Evolutionary conservation across 2,797 vertebrate species (phyloP), one percentile per base, ranked within the genome.

Genomic region (Diplodus sargus): DNA sequence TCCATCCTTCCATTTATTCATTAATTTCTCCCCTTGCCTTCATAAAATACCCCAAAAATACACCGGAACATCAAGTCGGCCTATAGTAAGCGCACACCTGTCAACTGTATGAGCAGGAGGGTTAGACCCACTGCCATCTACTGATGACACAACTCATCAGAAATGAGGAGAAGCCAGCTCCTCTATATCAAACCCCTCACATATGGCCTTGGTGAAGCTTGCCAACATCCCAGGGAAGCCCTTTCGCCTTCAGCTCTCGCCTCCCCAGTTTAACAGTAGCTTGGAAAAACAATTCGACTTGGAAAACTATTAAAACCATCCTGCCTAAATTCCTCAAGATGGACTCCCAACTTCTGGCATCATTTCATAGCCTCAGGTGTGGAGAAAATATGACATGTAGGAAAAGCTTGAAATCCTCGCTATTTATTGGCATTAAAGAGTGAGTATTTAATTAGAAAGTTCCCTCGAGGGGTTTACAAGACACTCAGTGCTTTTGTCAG

Each of bases 271-370:
- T 91, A 91, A 92, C 93, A 85, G 91, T 92, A 93, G 93, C 93
- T 91, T 89, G 92, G 93, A 94, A 94, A 94, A 92, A 92, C 90
- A 92, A 91, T 90, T 93, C 89, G 78, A 87, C 89, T 85, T 88
- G 90, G 92, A 93, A 94, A 95, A 93, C 93, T 86, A 92, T 94
- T 93, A 94, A 93, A 94, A 87, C 87, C 89, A 90, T 91, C 89
- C 84, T 79, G 81, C 89, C 76, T 82, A 87, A 90, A 94, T 94
- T 93, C 93, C 90, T 87, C 87, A 90, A n/a, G 82, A 89, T 91
- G 92, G 90, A 92, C 91, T 93, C 90, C 90, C 88, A 68, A 89
- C 78, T 89, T 79, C 83, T 92, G 91, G 92, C 91, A 91, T 67
- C 23, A 58, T 60, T 90, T 83, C 84, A 58, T 87, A 3, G 89